These are phyloP conservation scores for Pachymerium ferrugineum DNA, from an alignment of 2,888 invertebrate genomes.

Conservation along the genomic window DNA sequence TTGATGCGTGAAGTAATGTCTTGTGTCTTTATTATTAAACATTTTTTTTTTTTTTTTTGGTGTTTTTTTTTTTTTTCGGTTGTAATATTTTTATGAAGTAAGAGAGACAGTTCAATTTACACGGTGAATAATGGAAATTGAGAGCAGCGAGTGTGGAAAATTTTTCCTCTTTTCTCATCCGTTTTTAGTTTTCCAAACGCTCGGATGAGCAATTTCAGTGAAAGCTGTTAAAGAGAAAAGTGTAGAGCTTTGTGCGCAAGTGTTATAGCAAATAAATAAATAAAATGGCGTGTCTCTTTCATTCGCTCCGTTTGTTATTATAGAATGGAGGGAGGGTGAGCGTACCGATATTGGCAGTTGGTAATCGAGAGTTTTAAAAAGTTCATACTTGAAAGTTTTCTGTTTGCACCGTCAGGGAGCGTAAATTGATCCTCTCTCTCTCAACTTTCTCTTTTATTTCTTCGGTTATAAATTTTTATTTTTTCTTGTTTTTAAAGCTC, in stretches of 20 bases:
- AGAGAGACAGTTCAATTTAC: slow-evolving; percentile 14
- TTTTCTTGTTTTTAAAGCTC: background rate
- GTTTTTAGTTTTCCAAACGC: background rate
- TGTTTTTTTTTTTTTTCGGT: background rate
- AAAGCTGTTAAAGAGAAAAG: background rate
- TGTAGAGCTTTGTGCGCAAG: slow-evolving; percentile 20
- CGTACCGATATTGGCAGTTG: slow-evolving; percentile 11
- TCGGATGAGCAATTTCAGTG: slow-evolving; percentile 19
- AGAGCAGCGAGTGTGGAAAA: background rate
- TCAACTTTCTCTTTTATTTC: background rate
- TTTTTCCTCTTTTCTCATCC: background rate
- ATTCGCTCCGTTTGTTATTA: background rate
- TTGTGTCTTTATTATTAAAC: background rate
- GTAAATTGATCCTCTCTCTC: background rate
- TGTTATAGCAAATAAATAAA: slow-evolving; percentile 9
- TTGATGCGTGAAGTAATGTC: background rate
- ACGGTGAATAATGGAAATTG: slow-evolving; percentile 22
- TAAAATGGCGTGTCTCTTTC: background rate
- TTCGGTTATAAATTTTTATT: too few relatives aligned
- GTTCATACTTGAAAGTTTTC: background rate
- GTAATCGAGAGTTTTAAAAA: slow-evolving; percentile 13
- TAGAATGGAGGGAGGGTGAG: too few relatives aligned
- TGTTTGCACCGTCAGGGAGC: background rate
- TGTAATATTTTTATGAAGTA: background rate
- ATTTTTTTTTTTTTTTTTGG: background rate